Evolutionary conservation across 64 coral and sea anemone species (phyloP).

Genomic region (Stichodactyla helianthus): DNA sequence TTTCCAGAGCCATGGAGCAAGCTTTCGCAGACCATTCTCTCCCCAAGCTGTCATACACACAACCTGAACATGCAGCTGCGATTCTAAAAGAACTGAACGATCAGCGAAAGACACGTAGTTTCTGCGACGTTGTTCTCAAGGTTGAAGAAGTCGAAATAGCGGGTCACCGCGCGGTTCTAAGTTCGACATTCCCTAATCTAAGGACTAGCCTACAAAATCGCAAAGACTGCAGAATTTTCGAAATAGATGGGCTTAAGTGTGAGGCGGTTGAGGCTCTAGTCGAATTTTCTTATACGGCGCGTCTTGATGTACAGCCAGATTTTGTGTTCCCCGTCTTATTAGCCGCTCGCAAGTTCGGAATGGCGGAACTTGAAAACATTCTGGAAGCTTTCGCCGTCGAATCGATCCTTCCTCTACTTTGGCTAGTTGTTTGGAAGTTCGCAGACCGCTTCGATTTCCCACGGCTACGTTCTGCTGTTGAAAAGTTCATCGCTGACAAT

Average conservation of each 20-base stretch:
- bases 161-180: slow-evolving; percentile 64
- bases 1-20: slow-evolving; percentile 21
- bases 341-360: slow-evolving; percentile 58
- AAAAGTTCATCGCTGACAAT: slow-evolving; percentile 64
- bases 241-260: slow-evolving; percentile 64
- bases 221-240: slow-evolving; percentile 45
- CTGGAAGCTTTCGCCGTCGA: slow-evolving; percentile 53
- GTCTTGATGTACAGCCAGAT: slow-evolving; percentile 37
- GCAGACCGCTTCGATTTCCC: slow-evolving; percentile 40
- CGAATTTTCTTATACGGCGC: slow-evolving; percentile 66
- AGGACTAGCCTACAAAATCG: slow-evolving; percentile 26
- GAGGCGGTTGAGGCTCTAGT: slow-evolving; percentile 68
- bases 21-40: neutral
- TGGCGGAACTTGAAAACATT: slow-evolving; percentile 48
- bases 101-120: slow-evolving; percentile 65
- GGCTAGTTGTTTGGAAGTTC: slow-evolving; percentile 61
- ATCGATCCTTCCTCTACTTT: slow-evolving; percentile 49
- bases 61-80: neutral
- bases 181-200: slow-evolving; percentile 58
- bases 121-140: slow-evolving; percentile 62
- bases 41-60: slow-evolving; percentile 28
- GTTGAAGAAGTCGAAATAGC: slow-evolving; percentile 59
- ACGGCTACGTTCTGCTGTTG: slow-evolving; percentile 45
- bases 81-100: slow-evolving; percentile 62
- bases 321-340: slow-evolving; percentile 44